A percentile compares a stretch with the other conserved stretches of the same genome.
Evolutionary conservation across 2,113 vertebrate species (phyloP).

Genomic region (Leucopsar rothschildi): DNA sequence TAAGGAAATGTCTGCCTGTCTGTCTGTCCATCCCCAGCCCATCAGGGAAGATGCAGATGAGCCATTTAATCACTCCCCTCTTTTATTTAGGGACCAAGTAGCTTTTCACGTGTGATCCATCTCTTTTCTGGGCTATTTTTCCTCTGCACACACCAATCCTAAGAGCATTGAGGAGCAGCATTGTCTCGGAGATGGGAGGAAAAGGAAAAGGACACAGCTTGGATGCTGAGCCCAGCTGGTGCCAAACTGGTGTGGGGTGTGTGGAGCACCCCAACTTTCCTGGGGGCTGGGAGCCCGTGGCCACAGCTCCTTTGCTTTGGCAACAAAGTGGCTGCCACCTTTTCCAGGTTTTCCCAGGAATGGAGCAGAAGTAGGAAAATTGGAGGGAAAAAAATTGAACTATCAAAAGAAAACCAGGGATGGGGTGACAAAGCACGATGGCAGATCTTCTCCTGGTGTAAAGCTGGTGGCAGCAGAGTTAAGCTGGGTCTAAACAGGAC

Average conservation of each 20-base stretch:
- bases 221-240: background rate
- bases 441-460: background rate
- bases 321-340: background rate
- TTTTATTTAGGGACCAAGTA: background rate
- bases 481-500: fast-evolving
- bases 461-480: background rate
- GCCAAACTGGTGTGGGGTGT: background rate
- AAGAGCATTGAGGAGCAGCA: fast-evolving
- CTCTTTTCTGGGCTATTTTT: background rate
- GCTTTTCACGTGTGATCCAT: background rate
- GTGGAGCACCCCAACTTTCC: background rate
- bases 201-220: fast-evolving
- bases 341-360: background rate
- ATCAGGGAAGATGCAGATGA: background rate
- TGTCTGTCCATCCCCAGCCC: background rate
- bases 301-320: background rate
- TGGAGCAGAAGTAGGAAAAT: background rate
- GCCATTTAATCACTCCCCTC: background rate
- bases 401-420: background rate
- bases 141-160: background rate
- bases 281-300: fast-evolving
- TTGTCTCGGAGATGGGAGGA: background rate
- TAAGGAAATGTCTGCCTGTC: background rate
- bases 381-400: fast-evolving
- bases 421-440: fast-evolving